A percentile compares a stretch with the other conserved stretches of the same genome.
These are phyloP conservation scores for Chaetophractus vellerosus DNA, from an alignment of 2,797 vertebrate species.

Conservation along the genomic window DNA sequence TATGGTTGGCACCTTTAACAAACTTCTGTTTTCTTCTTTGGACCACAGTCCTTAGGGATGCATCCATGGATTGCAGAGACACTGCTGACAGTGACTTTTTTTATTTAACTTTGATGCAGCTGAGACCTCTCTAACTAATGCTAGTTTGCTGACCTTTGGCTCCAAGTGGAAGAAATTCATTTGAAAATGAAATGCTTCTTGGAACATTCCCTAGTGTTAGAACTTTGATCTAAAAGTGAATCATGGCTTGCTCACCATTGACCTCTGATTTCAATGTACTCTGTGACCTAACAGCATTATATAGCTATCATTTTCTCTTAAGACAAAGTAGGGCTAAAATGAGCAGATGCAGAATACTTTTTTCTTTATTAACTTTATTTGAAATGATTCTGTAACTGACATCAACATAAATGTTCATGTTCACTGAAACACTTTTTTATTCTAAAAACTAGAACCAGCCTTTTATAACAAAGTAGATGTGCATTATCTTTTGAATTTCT, in stretches of 20 bases:
- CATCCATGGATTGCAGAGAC: conserved; percentile 69
- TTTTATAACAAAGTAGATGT: not conserved
- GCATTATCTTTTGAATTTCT: not conserved
- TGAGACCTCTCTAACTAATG: conserved; percentile 80
- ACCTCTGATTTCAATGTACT: conserved; percentile 56
- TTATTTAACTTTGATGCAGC: conserved; percentile 80
- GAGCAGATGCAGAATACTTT: not conserved
- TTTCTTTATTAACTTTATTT: conserved; percentile 61
- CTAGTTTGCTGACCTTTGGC: conserved; percentile 79
- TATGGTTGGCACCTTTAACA: conserved; percentile 53
- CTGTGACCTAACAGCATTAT: conserved; percentile 52
- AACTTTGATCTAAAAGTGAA: conserved; percentile 76
- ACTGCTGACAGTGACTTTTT: conserved; percentile 69
- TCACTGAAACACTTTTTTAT: not conserved
- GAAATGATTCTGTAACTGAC: not conserved
- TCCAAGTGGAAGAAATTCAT: conserved; percentile 76
- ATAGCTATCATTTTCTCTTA: conserved; percentile 33
- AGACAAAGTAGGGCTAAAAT: not conserved
- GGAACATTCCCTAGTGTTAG: conserved; percentile 50
- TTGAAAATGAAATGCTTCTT: conserved; percentile 81
- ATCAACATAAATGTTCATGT: not conserved
- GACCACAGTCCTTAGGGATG: conserved; percentile 62
- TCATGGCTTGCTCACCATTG: conserved; percentile 57
- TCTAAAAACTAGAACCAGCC: not conserved
- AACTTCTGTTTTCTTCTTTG: conserved; percentile 61